These are phyloP conservation scores for Microctonus brassicae DNA, from an alignment of 2,888 invertebrate genomes.

Conservation along the genomic window DNA sequence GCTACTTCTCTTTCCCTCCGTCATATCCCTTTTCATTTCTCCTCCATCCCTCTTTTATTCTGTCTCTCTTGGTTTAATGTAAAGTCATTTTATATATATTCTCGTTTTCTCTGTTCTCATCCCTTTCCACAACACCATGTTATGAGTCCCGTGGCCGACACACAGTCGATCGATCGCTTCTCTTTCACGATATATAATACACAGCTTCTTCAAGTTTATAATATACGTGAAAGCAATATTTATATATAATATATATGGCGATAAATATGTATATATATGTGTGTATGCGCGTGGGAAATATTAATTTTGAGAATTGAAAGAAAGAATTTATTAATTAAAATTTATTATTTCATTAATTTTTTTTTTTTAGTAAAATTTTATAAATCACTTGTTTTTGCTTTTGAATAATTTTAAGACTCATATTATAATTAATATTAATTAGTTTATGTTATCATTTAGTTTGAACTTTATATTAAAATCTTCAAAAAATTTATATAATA, in stretches of 20 bases:
- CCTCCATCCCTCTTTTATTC: no score
- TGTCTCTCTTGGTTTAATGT: no score
- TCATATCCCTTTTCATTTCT: background rate
- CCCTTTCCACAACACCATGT: background rate
- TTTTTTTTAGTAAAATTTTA: no score
- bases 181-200: background rate
- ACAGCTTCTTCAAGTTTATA: background rate
- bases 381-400: no score
- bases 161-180: constrained; percentile 20
- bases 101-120: background rate
- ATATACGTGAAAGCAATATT: background rate
- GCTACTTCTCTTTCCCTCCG: constrained; percentile 19
- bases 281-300: background rate
- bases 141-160: constrained; percentile 8
- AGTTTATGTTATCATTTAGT: no score
- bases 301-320: background rate
- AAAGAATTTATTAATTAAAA: background rate
- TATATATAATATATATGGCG: no score
- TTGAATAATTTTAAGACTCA: no score
- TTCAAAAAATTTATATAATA: no score
- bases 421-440: no score
- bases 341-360: no score
- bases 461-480: no score
- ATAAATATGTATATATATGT: background rate
- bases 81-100: no score